Conservation (phyloP, 2,888 invertebrate species). For the Eueremaeus valkanovi region DNA sequence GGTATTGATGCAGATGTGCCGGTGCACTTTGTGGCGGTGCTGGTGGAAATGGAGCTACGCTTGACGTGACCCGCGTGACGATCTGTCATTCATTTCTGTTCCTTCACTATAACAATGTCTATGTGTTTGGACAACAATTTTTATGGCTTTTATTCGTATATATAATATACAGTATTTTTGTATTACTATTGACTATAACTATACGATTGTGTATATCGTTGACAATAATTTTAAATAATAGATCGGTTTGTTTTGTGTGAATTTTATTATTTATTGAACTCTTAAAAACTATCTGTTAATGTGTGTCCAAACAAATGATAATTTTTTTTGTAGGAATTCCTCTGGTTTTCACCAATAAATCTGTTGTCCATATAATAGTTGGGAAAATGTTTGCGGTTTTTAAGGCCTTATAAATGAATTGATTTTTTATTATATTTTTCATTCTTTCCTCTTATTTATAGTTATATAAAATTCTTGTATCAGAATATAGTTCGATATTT, state of each 20-base stretch:
- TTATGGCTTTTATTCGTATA: background rate
- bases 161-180: background rate
- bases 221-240: constrained; percentile 22
- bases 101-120: background rate
- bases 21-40: background rate
- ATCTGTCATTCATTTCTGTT: constrained; percentile 6
- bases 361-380: no score
- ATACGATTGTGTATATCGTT: background rate
- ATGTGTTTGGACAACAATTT: background rate
- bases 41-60: constrained; percentile 27
- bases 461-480: no score
- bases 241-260: background rate
- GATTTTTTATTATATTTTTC: no score
- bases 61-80: constrained; percentile 32
- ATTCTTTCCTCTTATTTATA: no score
- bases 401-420: no score
- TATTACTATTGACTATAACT: background rate
- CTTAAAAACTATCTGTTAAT: background rate
- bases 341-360: no score
- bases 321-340: background rate
- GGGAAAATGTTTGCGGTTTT: no score
- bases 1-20: constrained; percentile 7
- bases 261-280: background rate
- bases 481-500: no score
- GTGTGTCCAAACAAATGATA: background rate